Base-by-base conservation (phyloP, 1,140 invertebrate species). In the Drosophila burlai region DNA sequence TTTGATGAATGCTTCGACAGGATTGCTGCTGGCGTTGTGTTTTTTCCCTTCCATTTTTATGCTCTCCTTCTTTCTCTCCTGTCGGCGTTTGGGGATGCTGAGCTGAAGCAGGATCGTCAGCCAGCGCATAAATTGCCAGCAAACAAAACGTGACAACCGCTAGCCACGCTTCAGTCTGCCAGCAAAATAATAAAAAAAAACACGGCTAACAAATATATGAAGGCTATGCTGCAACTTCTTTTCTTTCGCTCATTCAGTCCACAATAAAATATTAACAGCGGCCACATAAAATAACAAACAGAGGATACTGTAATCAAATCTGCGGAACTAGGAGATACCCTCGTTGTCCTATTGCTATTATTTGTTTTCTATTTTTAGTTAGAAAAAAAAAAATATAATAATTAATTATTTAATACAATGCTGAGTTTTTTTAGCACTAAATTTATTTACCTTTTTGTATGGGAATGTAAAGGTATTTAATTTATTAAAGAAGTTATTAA, bases 1-100 rank as follows among this genome's bases (percentile, higher is more conserved):
- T 91, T 91, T 91, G 89, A 91, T 91, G 89, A 91, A 91, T 91
- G 89, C 89, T 89, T 91, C 89, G 89, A 91, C 89, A 91, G 89
- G 84, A 91, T 91, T 91, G 90, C 90, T 83, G 74, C 50, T 59
- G 71, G 77, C 73, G 72, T 91, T 79, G 54, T 57, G 54, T 82
- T 57, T 68, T 57, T 50, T 57, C 29, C 18, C 18, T 34, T 16
- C 54, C 26, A 26, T 45, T 36, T 36, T 43, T 60, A 42, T 31
- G 18, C 64, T 40, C 52, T 67, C 43, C 43, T 49, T 43, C 21
- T 54, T 26, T 21, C 29, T 36, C 80, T 76, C 74, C 85, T 77
- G 76, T 74, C 69, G 47, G 52, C 31, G 42, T 49, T 47, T 40
- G 42, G 73, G 59, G 49, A 49, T 59, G 54, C 59, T 43, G 31